Percentiles rank a stretch among this genome's conserved stretches.
phyloP scores from a whole-genome alignment of 2,797 vertebrate genomes.

The Lophotriccus pileatus region DNA sequence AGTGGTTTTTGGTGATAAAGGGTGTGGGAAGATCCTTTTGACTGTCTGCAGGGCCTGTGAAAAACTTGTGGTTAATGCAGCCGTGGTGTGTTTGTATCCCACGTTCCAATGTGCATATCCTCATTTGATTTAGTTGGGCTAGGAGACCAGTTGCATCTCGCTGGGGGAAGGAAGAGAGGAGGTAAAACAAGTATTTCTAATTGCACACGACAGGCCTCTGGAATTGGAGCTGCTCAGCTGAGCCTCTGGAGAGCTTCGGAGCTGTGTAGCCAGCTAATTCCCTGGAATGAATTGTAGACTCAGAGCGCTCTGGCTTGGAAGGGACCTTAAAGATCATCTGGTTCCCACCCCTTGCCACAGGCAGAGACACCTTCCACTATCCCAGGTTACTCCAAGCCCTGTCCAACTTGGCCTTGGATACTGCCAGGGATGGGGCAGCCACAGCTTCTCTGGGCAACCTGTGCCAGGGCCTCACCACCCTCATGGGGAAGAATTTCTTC shows the following conservation, averaged over 20 bases:
- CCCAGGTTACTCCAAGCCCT: not conserved
- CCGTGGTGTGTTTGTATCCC: not conserved
- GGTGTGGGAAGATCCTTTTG: rapidly evolving
- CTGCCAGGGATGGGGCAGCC: not conserved
- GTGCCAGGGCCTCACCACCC: rapidly evolving
- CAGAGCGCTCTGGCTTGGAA: not conserved
- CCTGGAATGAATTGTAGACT: not conserved
- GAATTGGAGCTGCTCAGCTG: not conserved
- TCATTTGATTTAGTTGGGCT: not conserved
- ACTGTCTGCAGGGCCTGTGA: not conserved
- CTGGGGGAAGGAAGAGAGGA: not conserved
- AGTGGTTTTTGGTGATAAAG: not conserved
- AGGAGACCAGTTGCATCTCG: not conserved
- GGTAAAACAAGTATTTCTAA: not conserved
- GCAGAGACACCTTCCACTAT: not conserved
- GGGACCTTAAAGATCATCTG: rapidly evolving
- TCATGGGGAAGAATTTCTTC: not conserved
- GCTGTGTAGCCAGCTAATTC: not conserved
- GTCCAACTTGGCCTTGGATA: rapidly evolving
- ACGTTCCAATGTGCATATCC: rapidly evolving
- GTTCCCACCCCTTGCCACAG: rapidly evolving
- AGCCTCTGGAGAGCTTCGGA: not conserved
- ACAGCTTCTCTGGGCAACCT: not conserved
- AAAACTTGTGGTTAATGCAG: not conserved
- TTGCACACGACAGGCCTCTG: not conserved